Base-by-base conservation (phyloP, 37 sponge, comb jelly and placozoan species). In the Dysidea cf. avara region DNA sequence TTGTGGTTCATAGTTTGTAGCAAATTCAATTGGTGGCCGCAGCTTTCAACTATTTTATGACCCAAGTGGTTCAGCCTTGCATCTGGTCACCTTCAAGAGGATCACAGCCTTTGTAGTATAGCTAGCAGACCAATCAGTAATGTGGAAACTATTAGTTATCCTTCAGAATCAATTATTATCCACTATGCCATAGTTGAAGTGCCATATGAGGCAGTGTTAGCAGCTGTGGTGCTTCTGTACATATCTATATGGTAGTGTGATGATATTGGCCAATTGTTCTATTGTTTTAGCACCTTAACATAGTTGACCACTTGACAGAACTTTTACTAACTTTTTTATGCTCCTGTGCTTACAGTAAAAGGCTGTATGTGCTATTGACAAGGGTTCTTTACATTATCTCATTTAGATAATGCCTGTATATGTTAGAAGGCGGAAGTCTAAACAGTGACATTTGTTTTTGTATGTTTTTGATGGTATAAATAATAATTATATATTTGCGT, bases 261-360 rank as follows among this genome's bases (percentile, higher is more conserved):
- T n/a, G 20, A 39, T 36, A 36, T 55, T 55, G 74, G 7, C 21
- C 0, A 36, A 55, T 56, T 55, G 18, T 2, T 30, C 3, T 9
- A 6, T 39, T 56, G 37, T 22, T 39, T 56, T 26, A 72, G 40
- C 34, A 36, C 46, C 9, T 43, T 43, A 43, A 5, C 9, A 9
- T 43, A 9, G 46, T 9, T 43, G 46, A n/a, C n/a, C 46, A 43
- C 9, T 43, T 43, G 9, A 43, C 7, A 12, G 46, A 43, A 43
- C 9, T 5, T 12, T 43, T 43, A 43, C 9, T 5, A 5, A 5
- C 9, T 12, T 9, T 43, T 43, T 43, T 60, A 24, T 33, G 57
- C 28, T 60, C 61, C 61, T 60, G 29, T 60, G 30, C 61, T 60
- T 60, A 32, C 46, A 65, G 11, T 29, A 21, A 28, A 64, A 49